Evolutionary conservation across 1,140 invertebrate species (phyloP).

Genomic region (Orius insidiosus): DNA sequence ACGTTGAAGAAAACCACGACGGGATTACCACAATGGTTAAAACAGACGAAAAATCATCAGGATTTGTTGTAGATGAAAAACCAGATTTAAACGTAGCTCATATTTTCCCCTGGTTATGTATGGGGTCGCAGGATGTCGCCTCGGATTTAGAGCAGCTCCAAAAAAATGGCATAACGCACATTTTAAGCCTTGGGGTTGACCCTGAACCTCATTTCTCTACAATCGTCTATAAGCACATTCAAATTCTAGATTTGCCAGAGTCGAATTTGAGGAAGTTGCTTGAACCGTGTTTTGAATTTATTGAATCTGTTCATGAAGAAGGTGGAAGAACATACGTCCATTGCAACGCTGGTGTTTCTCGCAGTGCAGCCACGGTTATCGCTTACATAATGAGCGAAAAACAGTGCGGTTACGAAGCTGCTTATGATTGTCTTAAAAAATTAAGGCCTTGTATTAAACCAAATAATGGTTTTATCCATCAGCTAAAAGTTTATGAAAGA

Average conservation of each 20-base stretch:
- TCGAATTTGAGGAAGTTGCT: constrained; percentile 35
- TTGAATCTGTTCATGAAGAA: constrained; percentile 29
- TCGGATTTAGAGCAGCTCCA: not conserved
- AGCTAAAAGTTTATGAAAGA: no score
- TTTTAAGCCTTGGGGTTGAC: not conserved
- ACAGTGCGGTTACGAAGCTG: constrained; percentile 43
- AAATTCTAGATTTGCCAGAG: constrained; percentile 54
- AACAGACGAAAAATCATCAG: not conserved
- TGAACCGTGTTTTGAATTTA: constrained; percentile 35
- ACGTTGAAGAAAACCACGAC: constrained; percentile 27
- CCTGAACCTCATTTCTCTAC: constrained; percentile 25
- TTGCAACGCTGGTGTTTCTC: constrained; percentile 80
- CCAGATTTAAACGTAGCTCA: not conserved
- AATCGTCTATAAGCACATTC: constrained; percentile 34
- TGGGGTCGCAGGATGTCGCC: constrained; percentile 3
- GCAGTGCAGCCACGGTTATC: constrained; percentile 65
- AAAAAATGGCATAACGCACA: not conserved
- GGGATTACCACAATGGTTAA: no score
- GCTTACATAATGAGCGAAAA: constrained; percentile 62
- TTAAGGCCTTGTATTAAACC: constrained; percentile 49
- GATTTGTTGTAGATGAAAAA: not conserved
- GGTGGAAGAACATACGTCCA: constrained; percentile 60
- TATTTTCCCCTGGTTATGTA: not conserved
- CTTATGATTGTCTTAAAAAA: constrained; percentile 46
- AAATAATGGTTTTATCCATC: constrained; percentile 53